phyloP scores from a whole-genome alignment of 1,140 invertebrate genomes.

The Drosophila kanapiae region DNA sequence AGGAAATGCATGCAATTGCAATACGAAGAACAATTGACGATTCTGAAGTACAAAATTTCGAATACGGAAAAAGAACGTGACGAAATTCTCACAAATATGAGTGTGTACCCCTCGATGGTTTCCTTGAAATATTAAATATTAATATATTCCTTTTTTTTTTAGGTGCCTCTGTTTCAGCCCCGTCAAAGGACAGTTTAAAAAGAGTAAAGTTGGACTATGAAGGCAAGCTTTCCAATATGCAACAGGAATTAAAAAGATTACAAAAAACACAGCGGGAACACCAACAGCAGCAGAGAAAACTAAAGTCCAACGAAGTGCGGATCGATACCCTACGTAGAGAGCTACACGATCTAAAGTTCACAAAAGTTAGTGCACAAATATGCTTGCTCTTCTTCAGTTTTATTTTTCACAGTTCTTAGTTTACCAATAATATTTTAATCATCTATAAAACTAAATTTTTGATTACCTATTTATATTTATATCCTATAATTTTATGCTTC shows the following conservation, averaged over 20 bases:
- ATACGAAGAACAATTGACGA: constrained; percentile 97
- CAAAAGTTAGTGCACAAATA: constrained; percentile 87
- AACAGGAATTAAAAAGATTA: constrained; percentile 94
- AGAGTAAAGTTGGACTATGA: constrained; percentile 97
- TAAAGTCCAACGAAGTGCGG: constrained; percentile 94
- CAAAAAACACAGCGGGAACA: constrained; percentile 97
- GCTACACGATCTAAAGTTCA: constrained; percentile 94
- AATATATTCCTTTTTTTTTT: not conserved
- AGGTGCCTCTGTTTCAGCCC: constrained; percentile 57
- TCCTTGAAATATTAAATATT: not conserved
- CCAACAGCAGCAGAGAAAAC: constrained; percentile 91
- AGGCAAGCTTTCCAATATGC: constrained; percentile 92
- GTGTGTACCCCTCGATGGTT: constrained; percentile 16
- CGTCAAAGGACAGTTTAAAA: constrained; percentile 92
- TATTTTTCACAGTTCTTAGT: too few relatives aligned
- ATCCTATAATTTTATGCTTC: too few relatives aligned
- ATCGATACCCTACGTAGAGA: constrained; percentile 92
- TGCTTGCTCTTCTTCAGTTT: too few relatives aligned
- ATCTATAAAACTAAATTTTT: too few relatives aligned
- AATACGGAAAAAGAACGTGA: constrained; percentile 97
- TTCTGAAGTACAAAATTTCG: constrained; percentile 94
- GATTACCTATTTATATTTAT: too few relatives aligned
- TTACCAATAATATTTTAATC: too few relatives aligned
- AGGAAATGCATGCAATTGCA: constrained; percentile 94
- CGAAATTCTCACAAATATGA: constrained; percentile 90